Evolutionary conservation across 2,888 invertebrate genomes (phyloP), one percentile per base, ranked within the genome.

Genomic region (Onchidella celtica): DNA sequence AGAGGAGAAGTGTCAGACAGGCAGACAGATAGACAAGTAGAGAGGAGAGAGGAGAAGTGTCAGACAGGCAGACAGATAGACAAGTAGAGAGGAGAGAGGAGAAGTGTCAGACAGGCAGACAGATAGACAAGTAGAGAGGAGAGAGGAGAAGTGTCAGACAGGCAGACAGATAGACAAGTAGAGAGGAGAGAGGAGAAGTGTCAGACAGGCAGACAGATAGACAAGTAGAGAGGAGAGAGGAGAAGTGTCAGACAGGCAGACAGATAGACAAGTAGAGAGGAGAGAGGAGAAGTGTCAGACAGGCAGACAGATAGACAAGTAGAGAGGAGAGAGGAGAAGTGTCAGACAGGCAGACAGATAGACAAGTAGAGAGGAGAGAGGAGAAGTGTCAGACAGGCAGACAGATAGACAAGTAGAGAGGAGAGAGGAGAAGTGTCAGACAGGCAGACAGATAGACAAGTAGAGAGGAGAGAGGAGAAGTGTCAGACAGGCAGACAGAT

Each of bases 211-310:
- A 38, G n/a, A 40, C 3, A 27, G 11, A 38, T 3, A n/a, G n/a
- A 38, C 3, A 6, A n/a, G n/a, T 4, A 9, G n/a, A n/a, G n/a
- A 3, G n/a, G n/a, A n/a, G 38, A 40, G 11, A 38, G n/a, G n/a
- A 24, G 6, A 38, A n/a, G 2, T 9, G n/a, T 24, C n/a, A 24
- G 36, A 24, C n/a, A 21, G 24, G 2, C n/a, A 4, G 21, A 4
- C 14, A 27, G 24, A 63, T 14, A 11, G 24, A 3, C 4, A 11
- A 1, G 63, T 29, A 3, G 24, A 14, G 29, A 21, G 24, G 61
- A 61, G 61, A 61, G 61, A n/a, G 61, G 61, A 61, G 61, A 14
- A n/a, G 4, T 61, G n/a, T 61, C n/a, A n/a, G n/a, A n/a, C n/a
- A n/a, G n/a, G n/a, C n/a, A n/a, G n/a, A n/a, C n/a, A n/a, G n/a